Percentiles rank a stretch among this genome's conserved stretches.
These are phyloP conservation scores for Nudaria mundana DNA, from an alignment of 2,888 invertebrate genomes.

Conservation along the genomic window DNA sequence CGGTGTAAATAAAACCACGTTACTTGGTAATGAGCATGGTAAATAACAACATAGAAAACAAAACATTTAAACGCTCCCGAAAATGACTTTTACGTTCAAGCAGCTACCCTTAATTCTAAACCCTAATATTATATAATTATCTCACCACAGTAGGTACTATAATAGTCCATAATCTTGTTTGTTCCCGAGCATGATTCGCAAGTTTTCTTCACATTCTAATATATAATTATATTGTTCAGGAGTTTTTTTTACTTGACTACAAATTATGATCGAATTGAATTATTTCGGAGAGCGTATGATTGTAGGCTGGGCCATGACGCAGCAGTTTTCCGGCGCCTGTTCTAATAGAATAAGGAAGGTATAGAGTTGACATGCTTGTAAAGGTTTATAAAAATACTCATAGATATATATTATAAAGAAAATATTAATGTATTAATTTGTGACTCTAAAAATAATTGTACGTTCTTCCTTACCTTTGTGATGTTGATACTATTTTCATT, in stretches of 20 bases:
- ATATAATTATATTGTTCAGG: constrained; percentile 76
- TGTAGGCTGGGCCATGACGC: constrained; percentile 62
- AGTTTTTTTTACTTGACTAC: constrained; percentile 64
- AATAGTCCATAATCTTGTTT: constrained; percentile 28
- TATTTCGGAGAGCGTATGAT: constrained; percentile 73
- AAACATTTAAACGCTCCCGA: constrained; percentile 5
- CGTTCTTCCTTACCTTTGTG: too few relatives aligned
- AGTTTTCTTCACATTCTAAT: constrained; percentile 69
- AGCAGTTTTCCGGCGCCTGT: constrained; percentile 46
- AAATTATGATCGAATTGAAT: constrained; percentile 73
- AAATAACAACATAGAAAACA: not conserved
- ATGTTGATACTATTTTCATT: too few relatives aligned
- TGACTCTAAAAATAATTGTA: too few relatives aligned
- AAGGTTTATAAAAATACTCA: too few relatives aligned
- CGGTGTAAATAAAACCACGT: too few relatives aligned
- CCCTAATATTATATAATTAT: constrained; percentile 14
- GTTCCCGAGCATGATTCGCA: constrained; percentile 44
- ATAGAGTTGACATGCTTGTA: too few relatives aligned
- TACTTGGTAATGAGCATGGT: not conserved
- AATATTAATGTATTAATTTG: too few relatives aligned
- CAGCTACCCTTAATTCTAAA: constrained; percentile 11
- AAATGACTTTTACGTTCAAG: constrained; percentile 3
- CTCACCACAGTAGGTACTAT: constrained; percentile 12
- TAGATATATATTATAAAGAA: too few relatives aligned
- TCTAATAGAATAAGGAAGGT: constrained; percentile 23